These are phyloP conservation scores for Limenitis camilla DNA, from an alignment of 2,888 invertebrate genomes.

Conservation along the genomic window DNA sequence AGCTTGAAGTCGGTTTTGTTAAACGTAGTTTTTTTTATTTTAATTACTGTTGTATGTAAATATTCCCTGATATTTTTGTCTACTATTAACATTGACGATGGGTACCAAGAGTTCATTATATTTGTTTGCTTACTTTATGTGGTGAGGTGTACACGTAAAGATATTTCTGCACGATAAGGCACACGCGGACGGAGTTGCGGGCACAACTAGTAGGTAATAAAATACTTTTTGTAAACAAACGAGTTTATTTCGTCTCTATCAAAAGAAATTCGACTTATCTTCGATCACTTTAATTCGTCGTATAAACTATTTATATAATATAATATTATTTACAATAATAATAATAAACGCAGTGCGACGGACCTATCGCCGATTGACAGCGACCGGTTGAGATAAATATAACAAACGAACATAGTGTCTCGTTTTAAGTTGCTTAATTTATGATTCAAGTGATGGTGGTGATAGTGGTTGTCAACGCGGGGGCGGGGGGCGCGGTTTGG, in stretches of 20 bases:
- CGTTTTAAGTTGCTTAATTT: slow-evolving; percentile 1
- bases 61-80: no score
- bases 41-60: no score
- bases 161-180: no score
- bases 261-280: slow-evolving; percentile 69
- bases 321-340: slow-evolving; percentile 43
- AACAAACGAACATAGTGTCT: slow-evolving; percentile 5
- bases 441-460: slow-evolving; percentile 18
- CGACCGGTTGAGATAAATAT: slow-evolving; percentile 4
- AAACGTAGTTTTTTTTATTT: no score
- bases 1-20: no score
- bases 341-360: slow-evolving; percentile 32
- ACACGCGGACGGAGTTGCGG: no score
- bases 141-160: no score
- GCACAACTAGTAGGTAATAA: no score
- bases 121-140: no score
- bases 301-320: slow-evolving; percentile 62
- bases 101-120: no score
- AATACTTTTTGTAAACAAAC: slow-evolving; percentile 47
- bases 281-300: slow-evolving; percentile 58
- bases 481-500: slow-evolving; percentile 80
- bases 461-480: slow-evolving; percentile 33
- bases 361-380: slow-evolving; percentile 15
- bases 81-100: no score
- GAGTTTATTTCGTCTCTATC: slow-evolving; percentile 68